These are phyloP conservation scores for Otolemur garnettii DNA, from an alignment of 2,113 vertebrate species.

Conservation along the genomic window DNA sequence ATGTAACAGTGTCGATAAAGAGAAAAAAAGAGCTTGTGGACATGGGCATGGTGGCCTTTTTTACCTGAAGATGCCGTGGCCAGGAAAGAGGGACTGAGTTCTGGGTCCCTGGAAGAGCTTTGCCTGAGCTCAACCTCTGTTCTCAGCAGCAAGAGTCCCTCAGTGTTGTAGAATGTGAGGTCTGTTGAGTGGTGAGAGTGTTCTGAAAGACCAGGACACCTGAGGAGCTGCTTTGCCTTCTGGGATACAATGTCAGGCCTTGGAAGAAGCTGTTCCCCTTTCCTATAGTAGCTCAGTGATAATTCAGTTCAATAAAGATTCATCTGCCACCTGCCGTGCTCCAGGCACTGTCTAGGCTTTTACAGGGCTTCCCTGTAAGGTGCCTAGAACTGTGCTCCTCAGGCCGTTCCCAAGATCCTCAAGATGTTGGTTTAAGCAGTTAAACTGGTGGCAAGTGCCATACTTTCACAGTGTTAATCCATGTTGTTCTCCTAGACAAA, in stretches of 20 bases:
- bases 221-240: neutral
- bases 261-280: neutral
- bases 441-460: neutral
- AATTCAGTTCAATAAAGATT: neutral
- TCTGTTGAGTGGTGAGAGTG: neutral
- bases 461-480: neutral
- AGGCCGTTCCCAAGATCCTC: neutral
- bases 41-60: neutral
- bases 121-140: neutral
- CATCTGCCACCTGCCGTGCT: neutral
- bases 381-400: neutral
- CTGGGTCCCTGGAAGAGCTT: neutral
- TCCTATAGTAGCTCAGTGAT: neutral
- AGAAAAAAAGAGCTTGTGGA: neutral
- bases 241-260: neutral
- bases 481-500: neutral
- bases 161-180: accelerated
- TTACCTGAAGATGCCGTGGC: neutral
- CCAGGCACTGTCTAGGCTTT: neutral
- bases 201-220: neutral
- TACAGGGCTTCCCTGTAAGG: neutral
- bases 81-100: neutral
- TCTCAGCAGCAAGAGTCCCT: neutral
- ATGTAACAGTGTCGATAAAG: neutral
- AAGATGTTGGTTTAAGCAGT: neutral